These are phyloP conservation scores for Acleris laterana DNA, from an alignment of 2,888 invertebrate genomes.

Conservation along the genomic window DNA sequence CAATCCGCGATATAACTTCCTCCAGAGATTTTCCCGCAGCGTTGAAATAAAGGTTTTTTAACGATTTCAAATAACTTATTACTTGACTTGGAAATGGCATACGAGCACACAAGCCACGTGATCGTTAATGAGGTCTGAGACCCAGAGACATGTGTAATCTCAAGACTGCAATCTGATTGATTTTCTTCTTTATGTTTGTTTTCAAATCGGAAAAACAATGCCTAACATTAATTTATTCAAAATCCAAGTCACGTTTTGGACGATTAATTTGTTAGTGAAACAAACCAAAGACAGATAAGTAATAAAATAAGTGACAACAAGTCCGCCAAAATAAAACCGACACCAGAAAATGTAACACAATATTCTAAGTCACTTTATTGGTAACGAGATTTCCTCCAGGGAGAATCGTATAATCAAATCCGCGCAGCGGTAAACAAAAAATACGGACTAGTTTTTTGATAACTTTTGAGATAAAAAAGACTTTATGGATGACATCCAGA, in stretches of 20 bases:
- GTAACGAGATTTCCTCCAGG: constrained; percentile 32
- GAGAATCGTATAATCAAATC: constrained; percentile 30
- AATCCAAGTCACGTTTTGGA: not conserved
- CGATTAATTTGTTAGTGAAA: not conserved
- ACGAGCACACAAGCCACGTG: too few relatives aligned
- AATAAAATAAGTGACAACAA: constrained; percentile 23
- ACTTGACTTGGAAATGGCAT: too few relatives aligned
- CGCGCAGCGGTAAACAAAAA: constrained; percentile 20
- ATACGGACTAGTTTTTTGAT: constrained; percentile 14
- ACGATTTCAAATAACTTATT: too few relatives aligned
- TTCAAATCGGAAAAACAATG: too few relatives aligned
- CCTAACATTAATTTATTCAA: not conserved
- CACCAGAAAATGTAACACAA: constrained; percentile 24
- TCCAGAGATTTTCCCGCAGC: too few relatives aligned
- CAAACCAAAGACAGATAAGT: not conserved
- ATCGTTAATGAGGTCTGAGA: too few relatives aligned
- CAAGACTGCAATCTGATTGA: not conserved
- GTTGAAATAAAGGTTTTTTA: too few relatives aligned
- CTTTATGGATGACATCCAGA: too few relatives aligned
- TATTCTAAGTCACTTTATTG: constrained; percentile 36
- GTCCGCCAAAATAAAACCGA: constrained; percentile 16
- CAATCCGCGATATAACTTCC: too few relatives aligned
- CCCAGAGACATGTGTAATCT: not conserved
- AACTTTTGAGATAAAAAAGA: not conserved
- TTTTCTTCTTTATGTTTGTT: too few relatives aligned